Evolutionary conservation across 2,888 invertebrate genomes (phyloP), one percentile per base, ranked within the genome.

Genomic region (Himalopsyche tibetana): DNA sequence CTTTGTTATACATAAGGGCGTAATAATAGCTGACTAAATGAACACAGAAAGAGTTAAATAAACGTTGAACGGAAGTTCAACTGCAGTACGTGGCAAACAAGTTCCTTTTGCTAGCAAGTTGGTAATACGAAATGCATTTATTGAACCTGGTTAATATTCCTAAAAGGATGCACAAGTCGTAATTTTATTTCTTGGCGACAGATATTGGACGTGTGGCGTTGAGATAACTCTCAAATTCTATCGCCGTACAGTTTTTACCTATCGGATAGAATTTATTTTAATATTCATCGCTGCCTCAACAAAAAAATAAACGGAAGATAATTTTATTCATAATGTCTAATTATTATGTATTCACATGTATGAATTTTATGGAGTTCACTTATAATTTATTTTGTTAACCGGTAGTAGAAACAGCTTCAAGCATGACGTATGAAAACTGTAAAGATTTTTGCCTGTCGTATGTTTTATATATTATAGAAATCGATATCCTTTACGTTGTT

Each of bases 41-140:
- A 74, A 36, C 74, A 74, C 36, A 36, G 19, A 74, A 74, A 74
- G 74, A 36, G 74, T 74, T 74, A 74, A 74, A 74, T 74, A 74
- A 74, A 74, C 74, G 74, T 8, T 74, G 74, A 56, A 36, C 85
- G 85, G 85, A 85, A 85, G 85, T 55, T 83, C 56, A 82, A 85
- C 56, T 28, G 80, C 82, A n/a, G 81, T 82, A 85, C 85, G 85
- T 85, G 85, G 79, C 19, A 38, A 36, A 9, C 74, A 79, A 55
- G 85, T 85, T 85, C 85, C 85, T 85, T 55, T 55, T 36, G 45
- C 80, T 74, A 74, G 74, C 74, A 74, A 74, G 74, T 36, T 15
- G 38, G 74, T 74, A 74, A 74, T 74, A 74, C 56, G 9, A 55
- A 82, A 83, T 69, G 83, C 83, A 83, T 83, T 83, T 83, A 83